Conservation (phyloP, 1,140 invertebrate genomes). For the Bicyclus anynana region DNA sequence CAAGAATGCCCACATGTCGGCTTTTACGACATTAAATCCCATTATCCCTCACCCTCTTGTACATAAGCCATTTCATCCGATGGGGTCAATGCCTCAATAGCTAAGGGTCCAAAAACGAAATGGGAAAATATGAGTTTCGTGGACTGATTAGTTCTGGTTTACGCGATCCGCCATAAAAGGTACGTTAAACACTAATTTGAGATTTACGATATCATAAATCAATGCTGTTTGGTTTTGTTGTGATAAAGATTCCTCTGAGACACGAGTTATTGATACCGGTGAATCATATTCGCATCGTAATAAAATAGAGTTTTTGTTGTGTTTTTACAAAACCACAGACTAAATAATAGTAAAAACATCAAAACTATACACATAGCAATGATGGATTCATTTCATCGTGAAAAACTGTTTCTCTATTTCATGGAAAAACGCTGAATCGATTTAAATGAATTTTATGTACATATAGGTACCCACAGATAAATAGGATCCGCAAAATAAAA, state of each 20-base stretch:
- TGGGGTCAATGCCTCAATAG: not conserved
- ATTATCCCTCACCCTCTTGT: slow-evolving; percentile 25
- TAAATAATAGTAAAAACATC: no score
- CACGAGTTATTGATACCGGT: slow-evolving; percentile 25
- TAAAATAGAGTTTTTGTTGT: no score
- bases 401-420: no score
- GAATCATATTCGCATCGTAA: slow-evolving; percentile 20
- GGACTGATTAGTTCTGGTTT: slow-evolving; percentile 64
- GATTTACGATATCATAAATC: slow-evolving; percentile 67
- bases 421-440: no score
- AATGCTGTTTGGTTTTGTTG: slow-evolving; percentile 52
- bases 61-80: slow-evolving; percentile 24
- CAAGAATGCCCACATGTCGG: not conserved
- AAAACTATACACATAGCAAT: no score
- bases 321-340: no score
- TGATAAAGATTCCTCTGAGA: slow-evolving; percentile 30
- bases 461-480: no score
- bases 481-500: no score
- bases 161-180: slow-evolving; percentile 52
- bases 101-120: slow-evolving; percentile 28
- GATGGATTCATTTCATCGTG: no score
- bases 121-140: slow-evolving; percentile 48
- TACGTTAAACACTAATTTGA: slow-evolving; percentile 60
- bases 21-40: slow-evolving; percentile 5
- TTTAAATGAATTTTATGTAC: no score